Base-by-base conservation (phyloP, 2,888 invertebrate genomes). In the Melikaiella ostensackeni region DNA sequence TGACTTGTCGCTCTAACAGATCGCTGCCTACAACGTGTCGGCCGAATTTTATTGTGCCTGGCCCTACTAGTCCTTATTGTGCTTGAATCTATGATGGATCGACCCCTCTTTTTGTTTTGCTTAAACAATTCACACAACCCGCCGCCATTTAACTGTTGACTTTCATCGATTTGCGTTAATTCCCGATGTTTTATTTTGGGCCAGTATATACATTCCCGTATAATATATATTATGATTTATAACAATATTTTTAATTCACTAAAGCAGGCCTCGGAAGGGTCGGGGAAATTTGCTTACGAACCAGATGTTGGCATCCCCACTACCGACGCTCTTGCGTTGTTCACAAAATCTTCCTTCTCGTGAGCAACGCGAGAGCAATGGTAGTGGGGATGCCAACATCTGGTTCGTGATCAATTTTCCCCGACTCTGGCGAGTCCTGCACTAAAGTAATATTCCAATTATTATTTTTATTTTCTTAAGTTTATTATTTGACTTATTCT, bases 21-120 rank as follows among this genome's bases (percentile, higher is more conserved):
- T 90, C 89, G 88, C 89, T 89, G 88, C 86, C 90, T 91, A 91
- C 88, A 88, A 90, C 88, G 89, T 89, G 86, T 88, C 88, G 90
- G 90, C 91, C 91, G 87, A 90, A 88, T 89, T 89, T 90, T 89
- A 90, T 91, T 91, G 91, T 91, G 91, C 91, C 88, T 90, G 91
- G 90, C 91, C 90, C 90, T 90, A 91, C 87, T 88, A 88, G 85
- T 90, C 86, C 86, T 90, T 90, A 90, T 91, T 91, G 91, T 91
- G 91, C 91, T 90, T 89, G 80, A 84, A 84, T 82, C 84, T 84
- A 84, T 83, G 80, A 85, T 84, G 80, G 84, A 84, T 85, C 83
- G 83, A 85, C 82, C 77, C 81, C 81, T 79, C 78, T 77, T 77
- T 79, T 80, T 79, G 77, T 81, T 79, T 82, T 79, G 78, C 77